Conservation (phyloP, 2,888 invertebrate genomes). For the Amphipyra berbera region DNA sequence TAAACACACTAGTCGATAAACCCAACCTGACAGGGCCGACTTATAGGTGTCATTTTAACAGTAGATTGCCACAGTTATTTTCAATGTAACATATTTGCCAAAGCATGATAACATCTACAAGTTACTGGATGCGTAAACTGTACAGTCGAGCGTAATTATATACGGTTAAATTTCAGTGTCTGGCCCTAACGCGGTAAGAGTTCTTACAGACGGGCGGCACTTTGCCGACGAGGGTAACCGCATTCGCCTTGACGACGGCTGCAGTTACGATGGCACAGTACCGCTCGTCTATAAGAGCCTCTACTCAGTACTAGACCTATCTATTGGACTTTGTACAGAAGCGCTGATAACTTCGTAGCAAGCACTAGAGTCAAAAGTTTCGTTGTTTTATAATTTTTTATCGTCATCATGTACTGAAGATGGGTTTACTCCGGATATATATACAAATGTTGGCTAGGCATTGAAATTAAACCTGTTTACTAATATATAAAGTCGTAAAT, state of each 20-base stretch:
- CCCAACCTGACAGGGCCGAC: slow-evolving; percentile 23
- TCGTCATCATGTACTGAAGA: too few species aligned
- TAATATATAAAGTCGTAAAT: slow-evolving; percentile 20
- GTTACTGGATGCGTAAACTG: slow-evolving; percentile 6
- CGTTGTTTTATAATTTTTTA: not conserved
- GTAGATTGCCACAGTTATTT: slow-evolving; percentile 27
- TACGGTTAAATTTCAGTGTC: slow-evolving; percentile 15
- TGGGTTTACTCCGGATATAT: too few species aligned
- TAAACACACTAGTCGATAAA: slow-evolving; percentile 28
- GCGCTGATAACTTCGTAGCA: too few species aligned
- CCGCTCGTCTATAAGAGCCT: too few species aligned
- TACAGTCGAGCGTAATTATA: slow-evolving; percentile 1
- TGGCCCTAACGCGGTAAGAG: not conserved
- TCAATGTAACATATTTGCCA: slow-evolving; percentile 10
- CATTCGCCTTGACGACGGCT: too few species aligned
- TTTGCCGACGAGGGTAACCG: too few species aligned
- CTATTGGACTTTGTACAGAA: too few species aligned
- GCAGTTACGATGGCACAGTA: too few species aligned
- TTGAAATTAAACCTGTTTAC: slow-evolving; percentile 7
- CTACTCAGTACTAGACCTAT: too few species aligned
- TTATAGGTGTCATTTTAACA: slow-evolving; percentile 4
- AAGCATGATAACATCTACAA: not conserved
- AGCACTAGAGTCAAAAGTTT: too few species aligned
- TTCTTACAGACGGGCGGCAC: too few species aligned
- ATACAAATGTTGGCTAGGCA: slow-evolving; percentile 6